Evolutionary conservation across 2,113 vertebrate species (phyloP).

Genomic region (Catagonus wagneri): DNA sequence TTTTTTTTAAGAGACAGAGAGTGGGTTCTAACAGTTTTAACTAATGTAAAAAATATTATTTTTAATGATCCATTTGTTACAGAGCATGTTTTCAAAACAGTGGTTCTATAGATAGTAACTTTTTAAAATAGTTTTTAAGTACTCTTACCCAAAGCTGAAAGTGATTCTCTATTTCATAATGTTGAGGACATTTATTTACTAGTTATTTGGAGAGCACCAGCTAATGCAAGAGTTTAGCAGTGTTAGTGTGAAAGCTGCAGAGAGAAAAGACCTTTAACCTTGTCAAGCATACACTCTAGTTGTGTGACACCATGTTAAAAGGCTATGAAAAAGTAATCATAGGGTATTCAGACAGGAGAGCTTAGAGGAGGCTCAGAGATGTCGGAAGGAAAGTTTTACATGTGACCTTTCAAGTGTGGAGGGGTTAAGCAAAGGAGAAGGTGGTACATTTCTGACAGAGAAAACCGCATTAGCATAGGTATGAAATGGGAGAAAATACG

Average conservation of each 20-base stretch:
- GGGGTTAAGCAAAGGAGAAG: background rate
- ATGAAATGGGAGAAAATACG: background rate
- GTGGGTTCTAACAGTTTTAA: slow-evolving; percentile 35
- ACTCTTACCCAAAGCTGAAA: background rate
- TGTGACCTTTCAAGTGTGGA: slow-evolving; percentile 28
- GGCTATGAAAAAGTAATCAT: background rate
- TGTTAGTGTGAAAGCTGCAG: background rate
- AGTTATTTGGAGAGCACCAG: background rate
- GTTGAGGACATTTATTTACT: background rate
- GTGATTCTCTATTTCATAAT: slow-evolving; percentile 40
- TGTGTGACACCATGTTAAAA: background rate
- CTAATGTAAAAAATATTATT: slow-evolving; percentile 47
- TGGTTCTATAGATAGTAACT: background rate
- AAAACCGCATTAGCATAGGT: background rate
- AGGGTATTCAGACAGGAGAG: background rate
- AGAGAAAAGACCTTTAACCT: background rate
- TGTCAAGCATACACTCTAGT: background rate
- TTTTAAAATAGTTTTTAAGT: background rate
- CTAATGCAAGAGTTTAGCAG: background rate
- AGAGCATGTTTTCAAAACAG: slow-evolving; percentile 13
- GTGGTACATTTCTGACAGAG: background rate
- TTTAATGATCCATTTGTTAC: background rate
- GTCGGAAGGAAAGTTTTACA: background rate
- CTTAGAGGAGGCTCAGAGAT: background rate
- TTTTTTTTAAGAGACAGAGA: slow-evolving; percentile 4